A percentile compares a stretch with the other conserved stretches of the same genome.
phyloP scores from a whole-genome alignment of 2,888 invertebrate genomes.

The Ennomos fuscantarius region DNA sequence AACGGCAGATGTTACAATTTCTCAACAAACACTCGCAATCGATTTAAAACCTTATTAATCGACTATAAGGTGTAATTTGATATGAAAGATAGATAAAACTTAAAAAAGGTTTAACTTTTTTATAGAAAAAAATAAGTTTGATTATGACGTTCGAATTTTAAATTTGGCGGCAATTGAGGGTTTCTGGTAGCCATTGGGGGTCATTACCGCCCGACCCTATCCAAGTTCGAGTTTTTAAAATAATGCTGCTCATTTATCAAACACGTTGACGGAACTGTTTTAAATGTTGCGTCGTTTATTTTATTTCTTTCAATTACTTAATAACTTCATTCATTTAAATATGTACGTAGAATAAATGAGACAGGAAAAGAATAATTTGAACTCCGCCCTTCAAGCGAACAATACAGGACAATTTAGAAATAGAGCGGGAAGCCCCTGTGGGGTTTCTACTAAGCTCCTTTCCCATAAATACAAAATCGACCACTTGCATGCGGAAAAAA shows the following conservation, averaged over 20 bases:
- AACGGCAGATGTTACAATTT: constrained; percentile 75
- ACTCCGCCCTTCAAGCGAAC: constrained; percentile 56
- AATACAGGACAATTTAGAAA: constrained; percentile 67
- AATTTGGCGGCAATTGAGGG: constrained; percentile 74
- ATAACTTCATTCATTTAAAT: constrained; percentile 61
- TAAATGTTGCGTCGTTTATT: constrained; percentile 61
- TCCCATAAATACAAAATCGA: constrained; percentile 73
- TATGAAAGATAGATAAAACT: neutral
- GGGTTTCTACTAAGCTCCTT: constrained; percentile 63
- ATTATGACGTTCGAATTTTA: constrained; percentile 81
- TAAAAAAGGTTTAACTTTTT: constrained; percentile 41
- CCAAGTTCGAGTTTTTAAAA: constrained; percentile 63
- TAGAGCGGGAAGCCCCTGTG: constrained; percentile 62
- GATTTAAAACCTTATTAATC: constrained; percentile 32
- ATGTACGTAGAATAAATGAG: constrained; percentile 58
- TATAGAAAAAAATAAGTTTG: constrained; percentile 61
- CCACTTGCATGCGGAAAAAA: constrained; percentile 61
- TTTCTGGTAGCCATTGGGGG: constrained; percentile 72
- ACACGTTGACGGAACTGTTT: constrained; percentile 58
- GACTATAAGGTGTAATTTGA: constrained; percentile 21
- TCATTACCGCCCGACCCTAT: constrained; percentile 72
- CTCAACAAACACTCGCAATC: constrained; percentile 23
- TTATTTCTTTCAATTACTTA: constrained; percentile 71
- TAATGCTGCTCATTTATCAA: constrained; percentile 75
- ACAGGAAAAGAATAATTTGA: constrained; percentile 56